These are phyloP conservation scores for Drosophila emarginata DNA, from an alignment of 2,888 invertebrate species.

Conservation along the genomic window DNA sequence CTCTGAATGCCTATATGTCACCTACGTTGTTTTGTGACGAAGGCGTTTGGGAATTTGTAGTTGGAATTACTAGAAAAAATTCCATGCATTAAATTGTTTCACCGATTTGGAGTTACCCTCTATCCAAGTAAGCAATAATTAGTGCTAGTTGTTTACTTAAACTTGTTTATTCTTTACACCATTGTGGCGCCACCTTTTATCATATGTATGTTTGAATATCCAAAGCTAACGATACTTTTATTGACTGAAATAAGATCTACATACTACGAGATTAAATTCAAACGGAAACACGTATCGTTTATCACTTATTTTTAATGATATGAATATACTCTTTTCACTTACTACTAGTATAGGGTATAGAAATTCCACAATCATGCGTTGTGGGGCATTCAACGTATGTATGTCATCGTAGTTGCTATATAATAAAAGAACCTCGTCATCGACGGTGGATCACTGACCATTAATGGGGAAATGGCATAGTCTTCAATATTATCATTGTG, in stretches of 20 bases:
- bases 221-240: too few species aligned
- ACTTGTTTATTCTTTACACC: too few species aligned
- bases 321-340: background rate
- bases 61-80: slow-evolving; percentile 28
- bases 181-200: too few species aligned
- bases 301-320: background rate
- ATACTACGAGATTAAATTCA: too few species aligned
- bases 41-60: slow-evolving; percentile 43
- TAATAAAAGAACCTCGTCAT: slow-evolving; percentile 22
- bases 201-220: too few species aligned
- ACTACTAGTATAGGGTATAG: background rate
- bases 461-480: slow-evolving; percentile 4
- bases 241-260: too few species aligned
- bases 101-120: background rate
- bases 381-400: background rate
- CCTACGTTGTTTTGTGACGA: slow-evolving; percentile 38
- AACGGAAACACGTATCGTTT: too few species aligned
- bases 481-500: slow-evolving; percentile 36
- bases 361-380: slow-evolving; percentile 34
- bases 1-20: background rate
- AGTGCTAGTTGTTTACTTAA: too few species aligned
- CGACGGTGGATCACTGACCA: slow-evolving; percentile 45
- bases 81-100: background rate
- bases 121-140: background rate
- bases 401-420: background rate